A percentile compares a stretch with the other conserved stretches of the same genome.
Evolutionary conservation across 2,113 vertebrate genomes (phyloP).

Genomic region (Melanerpes formicivorus): DNA sequence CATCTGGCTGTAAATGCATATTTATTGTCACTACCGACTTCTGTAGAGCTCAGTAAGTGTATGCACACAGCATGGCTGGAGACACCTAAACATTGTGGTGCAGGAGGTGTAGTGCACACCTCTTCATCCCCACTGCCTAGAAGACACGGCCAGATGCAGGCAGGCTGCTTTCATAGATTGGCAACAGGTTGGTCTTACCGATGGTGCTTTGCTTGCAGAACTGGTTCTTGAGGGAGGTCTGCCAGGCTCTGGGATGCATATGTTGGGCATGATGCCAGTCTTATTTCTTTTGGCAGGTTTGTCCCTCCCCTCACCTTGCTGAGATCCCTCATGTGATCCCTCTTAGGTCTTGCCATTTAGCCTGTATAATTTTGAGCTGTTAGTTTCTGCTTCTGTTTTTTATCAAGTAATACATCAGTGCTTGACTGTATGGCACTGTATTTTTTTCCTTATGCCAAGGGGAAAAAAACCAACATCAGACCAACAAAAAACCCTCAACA

Average conservation of each 20-base stretch:
- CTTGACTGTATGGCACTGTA: not conserved
- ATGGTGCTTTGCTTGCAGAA: fast-evolving
- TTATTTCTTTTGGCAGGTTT: not conserved
- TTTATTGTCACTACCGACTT: not conserved
- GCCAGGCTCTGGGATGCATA: not conserved
- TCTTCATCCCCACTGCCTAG: not conserved
- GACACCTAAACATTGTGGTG: not conserved
- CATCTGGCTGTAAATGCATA: not conserved
- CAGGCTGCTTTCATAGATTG: not conserved
- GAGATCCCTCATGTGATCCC: fast-evolving
- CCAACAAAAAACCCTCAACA: not conserved
- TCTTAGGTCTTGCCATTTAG: not conserved
- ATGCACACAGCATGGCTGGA: not conserved
- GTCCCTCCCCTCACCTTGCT: not conserved
- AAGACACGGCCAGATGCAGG: fast-evolving
- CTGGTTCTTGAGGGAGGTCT: not conserved
- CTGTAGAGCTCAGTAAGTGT: not conserved
- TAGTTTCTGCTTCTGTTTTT: not conserved
- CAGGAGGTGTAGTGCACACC: fast-evolving
- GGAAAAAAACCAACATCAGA: too few species aligned
- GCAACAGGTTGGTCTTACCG: not conserved
- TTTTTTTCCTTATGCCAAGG: not conserved
- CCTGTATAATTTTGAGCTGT: not conserved
- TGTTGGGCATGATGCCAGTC: fast-evolving
- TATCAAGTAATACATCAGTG: not conserved